A percentile compares a stretch with the other conserved stretches of the same genome.
phyloP scores from a whole-genome alignment of 2,797 vertebrate genomes.

The Harpagifer antarcticus region DNA sequence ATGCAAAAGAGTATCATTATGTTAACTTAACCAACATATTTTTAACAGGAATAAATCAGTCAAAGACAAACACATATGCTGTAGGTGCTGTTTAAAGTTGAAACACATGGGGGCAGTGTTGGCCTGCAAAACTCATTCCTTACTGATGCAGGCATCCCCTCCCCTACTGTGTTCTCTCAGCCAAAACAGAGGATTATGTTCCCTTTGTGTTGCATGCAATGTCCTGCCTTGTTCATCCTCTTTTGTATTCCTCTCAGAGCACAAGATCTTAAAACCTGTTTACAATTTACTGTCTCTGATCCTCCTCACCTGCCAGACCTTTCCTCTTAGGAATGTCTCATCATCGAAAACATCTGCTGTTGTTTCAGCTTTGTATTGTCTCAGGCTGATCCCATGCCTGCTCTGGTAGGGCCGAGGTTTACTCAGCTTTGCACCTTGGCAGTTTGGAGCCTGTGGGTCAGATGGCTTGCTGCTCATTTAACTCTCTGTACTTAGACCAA shows the following conservation, averaged over 20 bases:
- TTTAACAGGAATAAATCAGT: background rate
- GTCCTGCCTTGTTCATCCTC: constrained; percentile 18
- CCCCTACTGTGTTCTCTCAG: constrained; percentile 12
- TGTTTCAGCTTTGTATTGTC: constrained; percentile 36
- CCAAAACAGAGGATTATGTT: constrained; percentile 52
- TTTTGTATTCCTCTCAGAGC: constrained; percentile 42
- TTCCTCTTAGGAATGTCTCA: constrained; percentile 35
- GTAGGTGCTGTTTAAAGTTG: constrained; percentile 8
- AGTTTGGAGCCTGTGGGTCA: constrained; percentile 41
- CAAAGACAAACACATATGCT: background rate
- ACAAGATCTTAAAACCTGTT: constrained; percentile 39
- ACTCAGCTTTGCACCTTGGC: constrained; percentile 47
- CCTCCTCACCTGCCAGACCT: constrained; percentile 1
- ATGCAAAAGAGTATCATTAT: background rate
- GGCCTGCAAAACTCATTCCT: constrained; percentile 27
- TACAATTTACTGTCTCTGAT: constrained; percentile 34
- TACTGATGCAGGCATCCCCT: background rate
- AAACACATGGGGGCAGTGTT: constrained; percentile 81
- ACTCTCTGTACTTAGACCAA: background rate
- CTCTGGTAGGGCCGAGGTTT: constrained; percentile 44
- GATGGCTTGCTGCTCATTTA: constrained; percentile 53
- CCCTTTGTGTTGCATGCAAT: constrained; percentile 25
- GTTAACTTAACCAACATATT: background rate
- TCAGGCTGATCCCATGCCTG: constrained; percentile 31
- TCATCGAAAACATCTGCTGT: constrained; percentile 46